Conservation (phyloP, 30 jellyfish, hydroid and myxozoan species). For the Aurelia aurita complex sp. Pacific region DNA sequence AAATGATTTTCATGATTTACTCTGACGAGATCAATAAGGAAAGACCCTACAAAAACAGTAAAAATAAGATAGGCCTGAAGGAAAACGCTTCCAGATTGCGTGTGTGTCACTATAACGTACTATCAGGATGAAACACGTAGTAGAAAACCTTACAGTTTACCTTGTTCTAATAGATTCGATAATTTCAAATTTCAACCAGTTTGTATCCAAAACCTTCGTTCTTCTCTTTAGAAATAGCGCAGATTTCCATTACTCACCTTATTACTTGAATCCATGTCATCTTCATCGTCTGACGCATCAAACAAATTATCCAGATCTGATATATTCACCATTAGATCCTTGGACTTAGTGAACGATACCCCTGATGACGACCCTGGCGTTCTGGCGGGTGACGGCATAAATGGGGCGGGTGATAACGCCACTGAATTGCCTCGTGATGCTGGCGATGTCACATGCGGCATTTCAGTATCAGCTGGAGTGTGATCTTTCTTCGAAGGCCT, state of each 20-base stretch:
- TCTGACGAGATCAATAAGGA: too few species aligned
- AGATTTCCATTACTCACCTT: conserved; percentile 5
- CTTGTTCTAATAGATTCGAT: too few species aligned
- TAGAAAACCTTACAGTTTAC: too few species aligned
- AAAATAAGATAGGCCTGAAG: too few species aligned
- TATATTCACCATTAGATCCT: conserved; percentile 71
- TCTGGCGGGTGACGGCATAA: conserved; percentile 71
- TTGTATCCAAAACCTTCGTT: too few species aligned
- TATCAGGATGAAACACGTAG: too few species aligned
- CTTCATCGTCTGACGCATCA: conserved; percentile 83
- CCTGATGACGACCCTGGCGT: conserved; percentile 72
- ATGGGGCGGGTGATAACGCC: conserved; percentile 53
- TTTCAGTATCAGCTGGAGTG: conserved; percentile 17
- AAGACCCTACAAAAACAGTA: too few species aligned
- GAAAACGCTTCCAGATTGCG: too few species aligned
- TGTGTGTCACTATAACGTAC: too few species aligned
- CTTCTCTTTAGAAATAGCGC: too few species aligned
- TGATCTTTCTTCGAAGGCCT: conserved; percentile 64
- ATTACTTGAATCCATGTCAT: conserved; percentile 45
- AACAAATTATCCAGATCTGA: conserved; percentile 88
- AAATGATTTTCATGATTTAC: too few species aligned
- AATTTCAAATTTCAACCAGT: too few species aligned
- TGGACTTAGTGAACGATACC: conserved; percentile 61
- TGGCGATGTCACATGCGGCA: conserved; percentile 55
- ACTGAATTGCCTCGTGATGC: conserved; percentile 30